Base-by-base conservation (phyloP, 2,113 vertebrate genomes). In the Naja naja region DNA sequence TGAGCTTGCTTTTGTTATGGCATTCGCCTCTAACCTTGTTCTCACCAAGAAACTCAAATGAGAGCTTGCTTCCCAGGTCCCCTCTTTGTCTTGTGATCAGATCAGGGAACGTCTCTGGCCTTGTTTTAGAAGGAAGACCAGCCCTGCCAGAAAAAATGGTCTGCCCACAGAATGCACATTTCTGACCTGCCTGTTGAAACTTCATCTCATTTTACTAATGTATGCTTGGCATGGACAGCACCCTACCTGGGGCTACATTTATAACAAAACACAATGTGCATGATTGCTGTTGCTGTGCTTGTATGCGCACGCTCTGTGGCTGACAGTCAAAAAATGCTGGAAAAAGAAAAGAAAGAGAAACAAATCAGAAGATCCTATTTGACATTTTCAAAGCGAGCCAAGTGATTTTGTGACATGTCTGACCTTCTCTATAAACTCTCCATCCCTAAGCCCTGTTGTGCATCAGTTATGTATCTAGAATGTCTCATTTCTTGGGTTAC, bases 161-260 rank as follows among this genome's bases (percentile, higher is more conserved):
- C 93, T 96, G 96, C 96, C 95, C 97, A 95, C 95, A 96, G 53
- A 58, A 43, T 85, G 95, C 94, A 95, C 93, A 1, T 96, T 97
- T 96, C 96, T 94, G 95, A 95, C 96, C 95, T 90, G 95, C 96
- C 96, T 94, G 96, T 96, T 95, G 95, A 96, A 96, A 93, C 94
- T 96, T 96, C 90, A 95, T 93, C 95, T 97, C 93, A 95, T 95
- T 97, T 96, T 95, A 95, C 95, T 97, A 96, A 96, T 96, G 95
- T 96, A 94, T 96, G 93, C 95, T 96, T 97, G 97, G 97, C 96
- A 92, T 8, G 0, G 0, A 2, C 96, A 96, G 95, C 87, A 69
- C 0, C 20, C 87, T 96, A 96, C 97, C 97, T 95, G 94, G 86
- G 97, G 97, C 96, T 95, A 97, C 89, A 94, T 95, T 93, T 0